Evolutionary conservation across 2,888 invertebrate genomes (phyloP).

Genomic region (Rhabditoides inermis): DNA sequence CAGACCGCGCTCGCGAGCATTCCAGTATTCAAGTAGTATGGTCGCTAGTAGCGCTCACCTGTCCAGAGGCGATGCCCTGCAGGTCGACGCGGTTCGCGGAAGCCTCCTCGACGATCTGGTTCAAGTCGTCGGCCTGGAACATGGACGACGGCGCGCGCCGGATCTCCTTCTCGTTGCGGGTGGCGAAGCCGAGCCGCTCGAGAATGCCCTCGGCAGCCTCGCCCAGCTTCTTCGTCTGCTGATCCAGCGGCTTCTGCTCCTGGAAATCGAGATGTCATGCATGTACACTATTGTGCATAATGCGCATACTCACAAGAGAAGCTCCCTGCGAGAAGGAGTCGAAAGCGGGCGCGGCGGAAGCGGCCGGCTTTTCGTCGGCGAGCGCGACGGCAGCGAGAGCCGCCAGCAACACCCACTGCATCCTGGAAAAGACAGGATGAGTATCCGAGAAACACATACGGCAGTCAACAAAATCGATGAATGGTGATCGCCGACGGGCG

Average conservation of each 20-base stretch:
- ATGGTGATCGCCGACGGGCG: too few relatives aligned
- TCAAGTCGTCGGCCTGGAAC: constrained; percentile 44
- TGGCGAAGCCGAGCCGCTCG: constrained; percentile 41
- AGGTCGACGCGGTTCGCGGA: constrained; percentile 46
- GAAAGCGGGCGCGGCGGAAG: not conserved
- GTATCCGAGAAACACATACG: too few relatives aligned
- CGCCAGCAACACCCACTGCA: not conserved
- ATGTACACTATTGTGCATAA: too few relatives aligned
- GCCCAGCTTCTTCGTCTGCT: constrained; percentile 29
- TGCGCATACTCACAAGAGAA: not conserved
- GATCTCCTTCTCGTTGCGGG: constrained; percentile 16
- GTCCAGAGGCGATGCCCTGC: constrained; percentile 36
- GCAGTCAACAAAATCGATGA: too few relatives aligned
- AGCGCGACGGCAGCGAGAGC: not conserved
- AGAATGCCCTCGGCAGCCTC: constrained; percentile 44
- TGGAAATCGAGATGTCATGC: too few relatives aligned
- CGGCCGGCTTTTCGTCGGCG: too few relatives aligned
- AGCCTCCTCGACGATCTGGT: constrained; percentile 39
- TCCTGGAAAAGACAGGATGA: too few relatives aligned
- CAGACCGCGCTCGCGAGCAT: too few relatives aligned
- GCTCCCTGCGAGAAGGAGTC: not conserved
- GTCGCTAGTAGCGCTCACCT: too few relatives aligned
- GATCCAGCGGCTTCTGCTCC: not conserved
- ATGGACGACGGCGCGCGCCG: constrained; percentile 20
- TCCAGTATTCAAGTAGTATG: too few relatives aligned